phyloP scores from a whole-genome alignment of 2,888 invertebrate genomes.

The Melinopterus prodromus region DNA sequence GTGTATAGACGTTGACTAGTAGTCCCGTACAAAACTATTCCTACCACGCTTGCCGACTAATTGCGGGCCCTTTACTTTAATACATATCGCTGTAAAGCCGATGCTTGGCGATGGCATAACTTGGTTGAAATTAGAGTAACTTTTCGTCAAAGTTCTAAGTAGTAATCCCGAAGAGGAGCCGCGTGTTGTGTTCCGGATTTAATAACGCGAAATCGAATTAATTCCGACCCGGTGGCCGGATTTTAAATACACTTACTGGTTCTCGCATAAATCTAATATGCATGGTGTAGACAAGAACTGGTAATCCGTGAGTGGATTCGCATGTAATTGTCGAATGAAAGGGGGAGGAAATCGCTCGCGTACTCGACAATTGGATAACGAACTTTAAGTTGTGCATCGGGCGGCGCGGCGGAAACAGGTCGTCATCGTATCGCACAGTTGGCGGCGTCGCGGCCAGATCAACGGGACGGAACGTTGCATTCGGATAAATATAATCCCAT shows the following conservation, averaged over 20 bases:
- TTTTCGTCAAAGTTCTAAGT: not conserved
- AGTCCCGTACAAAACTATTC: not conserved
- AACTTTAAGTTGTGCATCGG: not conserved
- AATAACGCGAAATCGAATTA: conserved; percentile 4
- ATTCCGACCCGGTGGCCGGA: not conserved
- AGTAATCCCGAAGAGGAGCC: not conserved
- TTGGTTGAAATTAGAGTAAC: not conserved
- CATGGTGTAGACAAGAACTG: not conserved
- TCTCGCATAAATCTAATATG: conserved; percentile 4
- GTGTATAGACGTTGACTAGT: not conserved
- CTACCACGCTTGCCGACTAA: not conserved
- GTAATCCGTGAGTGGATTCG: conserved; percentile 4
- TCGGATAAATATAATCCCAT: conserved; percentile 25
- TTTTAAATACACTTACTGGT: not conserved
- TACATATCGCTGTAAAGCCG: not conserved
- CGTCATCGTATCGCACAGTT: not conserved
- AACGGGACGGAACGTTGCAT: conserved; percentile 15
- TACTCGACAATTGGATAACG: not conserved
- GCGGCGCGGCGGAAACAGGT: not conserved
- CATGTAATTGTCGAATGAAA: not conserved
- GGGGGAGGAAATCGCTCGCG: not conserved
- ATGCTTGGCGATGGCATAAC: not conserved
- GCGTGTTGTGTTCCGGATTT: not conserved
- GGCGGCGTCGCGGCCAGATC: not conserved
- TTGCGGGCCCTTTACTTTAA: not conserved